Evolutionary conservation across 64 coral and sea anemone genomes (phyloP).

Genomic region (Actinia equina): DNA sequence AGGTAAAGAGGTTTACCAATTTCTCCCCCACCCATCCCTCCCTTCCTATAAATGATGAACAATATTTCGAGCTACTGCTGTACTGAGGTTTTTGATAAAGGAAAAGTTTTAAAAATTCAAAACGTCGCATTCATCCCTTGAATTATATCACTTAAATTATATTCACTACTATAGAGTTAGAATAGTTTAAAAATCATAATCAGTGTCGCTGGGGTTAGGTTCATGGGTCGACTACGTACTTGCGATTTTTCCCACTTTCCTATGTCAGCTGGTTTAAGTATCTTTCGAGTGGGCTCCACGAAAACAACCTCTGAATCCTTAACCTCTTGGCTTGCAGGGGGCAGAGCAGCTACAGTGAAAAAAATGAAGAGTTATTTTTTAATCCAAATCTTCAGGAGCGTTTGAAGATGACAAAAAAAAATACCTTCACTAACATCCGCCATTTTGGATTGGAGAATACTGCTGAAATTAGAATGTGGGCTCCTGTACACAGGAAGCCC

Average conservation of each 20-base stretch:
- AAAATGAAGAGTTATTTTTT: background rate
- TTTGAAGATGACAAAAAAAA: background rate
- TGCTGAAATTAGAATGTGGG: background rate
- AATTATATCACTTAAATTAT: no score
- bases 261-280: conserved; percentile 35
- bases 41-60: no score
- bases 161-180: no score
- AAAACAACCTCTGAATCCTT: conserved; percentile 16
- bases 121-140: no score
- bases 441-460: background rate
- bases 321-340: background rate
- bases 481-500: background rate
- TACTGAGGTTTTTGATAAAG: no score
- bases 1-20: no score
- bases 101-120: no score
- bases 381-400: background rate
- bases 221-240: background rate
- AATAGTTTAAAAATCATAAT: no score
- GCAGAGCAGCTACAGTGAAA: background rate
- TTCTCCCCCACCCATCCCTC: no score
- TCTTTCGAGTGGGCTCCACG: conserved; percentile 55
- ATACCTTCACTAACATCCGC: background rate
- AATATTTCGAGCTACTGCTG: no score
- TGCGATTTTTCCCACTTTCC: conserved; percentile 52
- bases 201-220: no score